Percentiles rank a stretch among this genome's conserved stretches.
Conservation (phyloP, 2,113 vertebrate genomes). For the Platysteira castanea region DNA sequence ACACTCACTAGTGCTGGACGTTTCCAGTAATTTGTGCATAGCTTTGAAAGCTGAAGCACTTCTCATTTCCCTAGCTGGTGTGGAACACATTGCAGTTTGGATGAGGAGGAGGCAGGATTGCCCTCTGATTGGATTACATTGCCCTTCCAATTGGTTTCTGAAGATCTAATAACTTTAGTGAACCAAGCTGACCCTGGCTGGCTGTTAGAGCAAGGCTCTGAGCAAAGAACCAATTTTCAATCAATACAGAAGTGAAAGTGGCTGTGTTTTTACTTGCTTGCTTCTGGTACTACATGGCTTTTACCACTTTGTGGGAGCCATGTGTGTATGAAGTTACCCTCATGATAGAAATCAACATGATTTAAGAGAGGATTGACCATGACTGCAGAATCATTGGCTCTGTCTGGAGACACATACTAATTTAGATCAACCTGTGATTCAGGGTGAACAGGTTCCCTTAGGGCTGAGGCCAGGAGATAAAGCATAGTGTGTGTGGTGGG, state of each 20-base stretch:
- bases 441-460: neutral
- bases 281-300: neutral
- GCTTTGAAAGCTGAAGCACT: neutral
- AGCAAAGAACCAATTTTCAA: neutral
- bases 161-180: neutral
- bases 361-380: neutral
- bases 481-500: neutral
- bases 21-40: neutral
- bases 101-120: neutral
- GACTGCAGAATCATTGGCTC: neutral
- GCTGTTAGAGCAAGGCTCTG: neutral
- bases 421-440: neutral
- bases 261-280: neutral
- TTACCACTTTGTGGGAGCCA: neutral
- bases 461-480: neutral
- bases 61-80: neutral
- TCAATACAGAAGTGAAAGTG: neutral
- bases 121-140: neutral
- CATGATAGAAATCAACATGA: neutral
- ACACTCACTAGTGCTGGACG: neutral
- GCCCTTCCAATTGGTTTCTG: neutral
- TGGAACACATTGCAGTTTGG: neutral
- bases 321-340: neutral
- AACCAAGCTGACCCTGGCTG: neutral
- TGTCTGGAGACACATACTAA: neutral